Conservation (phyloP, 2,113 vertebrate species). For the Mobula birostris region DNA sequence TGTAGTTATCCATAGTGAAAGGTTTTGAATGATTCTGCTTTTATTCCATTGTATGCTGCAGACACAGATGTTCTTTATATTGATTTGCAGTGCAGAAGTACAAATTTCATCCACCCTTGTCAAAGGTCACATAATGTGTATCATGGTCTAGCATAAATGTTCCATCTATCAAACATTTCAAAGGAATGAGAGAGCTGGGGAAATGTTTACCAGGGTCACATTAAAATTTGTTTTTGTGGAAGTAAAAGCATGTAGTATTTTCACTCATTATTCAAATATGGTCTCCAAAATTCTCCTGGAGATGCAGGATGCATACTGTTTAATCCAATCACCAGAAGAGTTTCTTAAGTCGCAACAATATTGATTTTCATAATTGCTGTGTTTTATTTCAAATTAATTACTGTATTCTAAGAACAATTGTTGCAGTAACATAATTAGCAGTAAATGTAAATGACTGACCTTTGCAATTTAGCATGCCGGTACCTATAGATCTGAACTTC, state of each 20-base stretch:
- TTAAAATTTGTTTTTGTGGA: conserved; percentile 43
- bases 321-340: neutral
- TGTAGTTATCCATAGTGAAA: neutral
- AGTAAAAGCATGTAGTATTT: neutral
- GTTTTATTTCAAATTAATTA: neutral
- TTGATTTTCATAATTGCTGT: neutral
- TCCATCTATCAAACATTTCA: conserved; percentile 41
- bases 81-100: conserved; percentile 42
- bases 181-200: conserved; percentile 42
- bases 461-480: neutral
- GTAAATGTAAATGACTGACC: neutral
- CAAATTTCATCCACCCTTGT: conserved; percentile 41
- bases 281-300: neutral
- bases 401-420: neutral
- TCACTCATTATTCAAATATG: neutral
- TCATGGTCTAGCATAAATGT: conserved; percentile 45
- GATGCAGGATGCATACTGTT: neutral
- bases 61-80: conserved; percentile 42
- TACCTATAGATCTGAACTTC: neutral
- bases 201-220: conserved; percentile 47
- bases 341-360: neutral
- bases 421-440: neutral
- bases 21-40: neutral
- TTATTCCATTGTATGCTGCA: conserved; percentile 40
- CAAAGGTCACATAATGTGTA: conserved; percentile 45